Evolutionary conservation across 2,888 invertebrate species (phyloP), one percentile per base, ranked within the genome.

Genomic region (Caenorhabditis parvicauda): DNA sequence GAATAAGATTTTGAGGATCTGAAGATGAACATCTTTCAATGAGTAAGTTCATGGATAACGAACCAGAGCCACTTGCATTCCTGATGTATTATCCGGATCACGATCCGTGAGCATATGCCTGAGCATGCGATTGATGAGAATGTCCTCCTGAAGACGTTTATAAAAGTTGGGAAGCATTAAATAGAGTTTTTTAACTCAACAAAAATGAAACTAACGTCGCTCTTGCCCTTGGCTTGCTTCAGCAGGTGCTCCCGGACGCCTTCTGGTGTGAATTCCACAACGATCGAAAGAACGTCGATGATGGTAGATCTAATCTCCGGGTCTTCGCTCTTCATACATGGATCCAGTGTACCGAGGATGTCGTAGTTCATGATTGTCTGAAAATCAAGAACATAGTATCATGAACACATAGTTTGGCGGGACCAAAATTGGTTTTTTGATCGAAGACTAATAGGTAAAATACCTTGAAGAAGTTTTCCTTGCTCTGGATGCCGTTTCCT

Each of bases 261-360:
- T 75, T 93, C 91, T 65, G 98, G 93, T 79, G 92, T 95, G 86
- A 91, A 95, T 84, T 99, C 98, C 66, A 98, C 94, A 82, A 98
- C 92, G 81, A 92, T 93, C 50, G 93, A 92, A 77, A 99, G 87
- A 17, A 69, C 58, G 29, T 99, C 98, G 82, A 96, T 92, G 81
- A 94, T 93, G 72, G 95, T 92, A 79, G 91, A 89, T 86, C 95
- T 94, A 52, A 95, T 95, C 83, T 89, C 89, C 80, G 88, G 88
- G 85, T 96, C 94, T 82, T 92, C 90, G 3, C 70, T 73, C 12
- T 59, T 53, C 32, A 81, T 65, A 49, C 76, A 75, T 12, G 73
- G 72, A 49, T 81, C 78, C n/a, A 81, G 56, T 6, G 75, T 70
- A 4, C 64, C 56, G 39, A 81, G 67, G 21, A 81, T 69, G 38